phyloP scores from a whole-genome alignment of 1,140 invertebrate species.

The Heliconius eleuchia region DNA sequence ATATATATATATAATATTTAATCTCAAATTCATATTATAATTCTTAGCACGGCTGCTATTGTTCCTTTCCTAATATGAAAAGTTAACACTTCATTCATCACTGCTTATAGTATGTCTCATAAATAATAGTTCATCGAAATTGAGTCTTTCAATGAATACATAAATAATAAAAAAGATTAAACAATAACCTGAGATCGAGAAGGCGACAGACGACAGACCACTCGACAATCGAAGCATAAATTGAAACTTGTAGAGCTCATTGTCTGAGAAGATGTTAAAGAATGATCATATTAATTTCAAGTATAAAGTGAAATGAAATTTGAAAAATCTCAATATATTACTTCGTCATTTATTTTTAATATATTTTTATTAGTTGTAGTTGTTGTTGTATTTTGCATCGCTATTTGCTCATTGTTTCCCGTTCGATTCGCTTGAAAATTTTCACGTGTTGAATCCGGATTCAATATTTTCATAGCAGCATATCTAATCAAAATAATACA shows the following conservation, averaged over 20 bases:
- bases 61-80: constrained; percentile 34
- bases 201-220: neutral
- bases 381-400: neutral
- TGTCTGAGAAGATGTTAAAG: neutral
- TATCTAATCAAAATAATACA: no score
- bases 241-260: neutral
- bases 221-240: neutral
- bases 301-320: neutral
- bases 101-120: constrained; percentile 19
- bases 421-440: neutral
- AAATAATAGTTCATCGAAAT: constrained; percentile 17
- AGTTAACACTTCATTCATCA: constrained; percentile 44
- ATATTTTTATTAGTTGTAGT: neutral
- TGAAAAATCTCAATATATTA: neutral
- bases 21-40: constrained; percentile 29
- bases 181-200: neutral
- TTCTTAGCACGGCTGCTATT: constrained; percentile 36
- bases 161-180: constrained; percentile 9
- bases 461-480: no score
- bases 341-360: neutral
- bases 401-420: neutral
- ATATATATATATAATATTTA: neutral
- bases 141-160: neutral
- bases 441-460: no score
- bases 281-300: no score